These are phyloP conservation scores for Uromys caudimaculatus DNA, from an alignment of 2,797 vertebrate species.

Conservation along the genomic window DNA sequence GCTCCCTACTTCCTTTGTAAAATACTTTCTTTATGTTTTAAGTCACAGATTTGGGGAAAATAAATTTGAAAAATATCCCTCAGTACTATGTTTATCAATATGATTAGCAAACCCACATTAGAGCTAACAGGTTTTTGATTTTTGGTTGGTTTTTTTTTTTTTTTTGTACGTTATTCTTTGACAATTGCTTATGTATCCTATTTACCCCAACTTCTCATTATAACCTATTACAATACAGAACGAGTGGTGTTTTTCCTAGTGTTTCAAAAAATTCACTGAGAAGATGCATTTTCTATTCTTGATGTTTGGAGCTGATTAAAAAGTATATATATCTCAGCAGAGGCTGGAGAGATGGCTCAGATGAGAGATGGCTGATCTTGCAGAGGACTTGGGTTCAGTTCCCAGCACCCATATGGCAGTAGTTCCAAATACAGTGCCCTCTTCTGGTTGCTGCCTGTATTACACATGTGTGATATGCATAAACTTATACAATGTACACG, in stretches of 20 bases:
- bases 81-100: neutral
- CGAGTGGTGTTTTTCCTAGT: neutral
- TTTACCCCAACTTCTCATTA: neutral
- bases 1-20: constrained; percentile 41
- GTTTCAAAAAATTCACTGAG: neutral
- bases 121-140: too few relatives aligned
- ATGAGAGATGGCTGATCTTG: too few relatives aligned
- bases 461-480: neutral
- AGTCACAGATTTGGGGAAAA: neutral
- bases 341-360: neutral
- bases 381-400: neutral
- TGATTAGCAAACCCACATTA: neutral
- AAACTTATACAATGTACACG: neutral
- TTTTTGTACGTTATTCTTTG: too few relatives aligned
- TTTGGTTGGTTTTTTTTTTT: too few relatives aligned
- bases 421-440: neutral
- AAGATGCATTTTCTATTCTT: neutral
- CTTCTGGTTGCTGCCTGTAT: neutral
- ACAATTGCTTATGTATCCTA: neutral
- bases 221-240: neutral
- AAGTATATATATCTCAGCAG: neutral
- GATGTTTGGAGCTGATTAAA: neutral
- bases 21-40: constrained; percentile 27
- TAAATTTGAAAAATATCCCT: neutral
- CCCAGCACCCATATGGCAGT: neutral